Conservation (phyloP, 1,140 invertebrate genomes). For the Hestina assimilis region DNA sequence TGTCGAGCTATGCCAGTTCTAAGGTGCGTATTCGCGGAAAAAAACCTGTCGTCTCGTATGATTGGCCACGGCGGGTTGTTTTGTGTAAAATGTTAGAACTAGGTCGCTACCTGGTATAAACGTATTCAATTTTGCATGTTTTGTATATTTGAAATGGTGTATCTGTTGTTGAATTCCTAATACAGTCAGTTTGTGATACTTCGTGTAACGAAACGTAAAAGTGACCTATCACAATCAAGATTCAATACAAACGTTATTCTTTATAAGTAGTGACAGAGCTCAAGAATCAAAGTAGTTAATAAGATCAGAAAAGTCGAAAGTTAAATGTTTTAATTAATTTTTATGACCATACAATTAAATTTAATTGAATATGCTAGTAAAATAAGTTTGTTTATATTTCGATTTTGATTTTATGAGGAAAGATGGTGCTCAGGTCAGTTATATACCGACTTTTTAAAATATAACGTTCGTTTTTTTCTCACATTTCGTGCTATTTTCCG, state of each 20-base stretch:
- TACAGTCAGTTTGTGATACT: no score
- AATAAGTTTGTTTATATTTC: background rate
- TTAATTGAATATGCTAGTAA: background rate
- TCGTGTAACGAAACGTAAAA: background rate
- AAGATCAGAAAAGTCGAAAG: background rate
- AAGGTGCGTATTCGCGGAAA: slow-evolving; percentile 64
- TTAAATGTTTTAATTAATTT: background rate
- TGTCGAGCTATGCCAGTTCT: slow-evolving; percentile 53
- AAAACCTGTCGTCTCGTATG: slow-evolving; percentile 59
- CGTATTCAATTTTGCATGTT: slow-evolving; percentile 5
- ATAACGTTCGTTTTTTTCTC: background rate
- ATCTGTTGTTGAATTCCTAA: background rate
- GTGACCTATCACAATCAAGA: slow-evolving; percentile 5
- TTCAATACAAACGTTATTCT: slow-evolving; percentile 5
- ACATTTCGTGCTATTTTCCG: slow-evolving; percentile 18
- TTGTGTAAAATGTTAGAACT: slow-evolving; percentile 48
- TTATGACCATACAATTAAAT: background rate
- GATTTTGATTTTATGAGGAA: background rate
- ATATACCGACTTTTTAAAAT: background rate
- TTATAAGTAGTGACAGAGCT: no score
- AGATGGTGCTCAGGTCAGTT: background rate
- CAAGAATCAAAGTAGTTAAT: no score
- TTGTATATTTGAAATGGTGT: background rate
- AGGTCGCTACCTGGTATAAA: slow-evolving; percentile 25
- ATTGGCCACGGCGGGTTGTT: slow-evolving; percentile 42